Evolutionary conservation across 2,797 vertebrate species (phyloP).

Genomic region (Premnoplex brunnescens): DNA sequence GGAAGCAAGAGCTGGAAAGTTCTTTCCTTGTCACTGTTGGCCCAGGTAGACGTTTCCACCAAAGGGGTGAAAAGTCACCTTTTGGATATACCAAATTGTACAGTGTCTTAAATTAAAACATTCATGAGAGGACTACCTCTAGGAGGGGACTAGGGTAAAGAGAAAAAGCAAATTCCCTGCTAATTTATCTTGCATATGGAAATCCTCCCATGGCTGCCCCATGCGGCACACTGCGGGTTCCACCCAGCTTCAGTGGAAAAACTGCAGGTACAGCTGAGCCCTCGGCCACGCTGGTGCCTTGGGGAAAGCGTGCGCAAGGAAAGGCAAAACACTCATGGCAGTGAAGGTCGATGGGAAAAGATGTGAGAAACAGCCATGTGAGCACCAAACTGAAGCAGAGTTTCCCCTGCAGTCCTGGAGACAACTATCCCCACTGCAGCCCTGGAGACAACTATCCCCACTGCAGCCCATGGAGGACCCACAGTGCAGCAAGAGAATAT

Average conservation of each 20-base stretch:
- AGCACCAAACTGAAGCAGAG: neutral
- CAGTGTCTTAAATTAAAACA: neutral
- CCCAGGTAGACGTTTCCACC: neutral
- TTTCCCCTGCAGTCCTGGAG: neutral
- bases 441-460: neutral
- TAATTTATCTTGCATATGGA: neutral
- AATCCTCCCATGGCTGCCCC: neutral
- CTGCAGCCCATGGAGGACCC: neutral
- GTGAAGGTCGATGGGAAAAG: neutral
- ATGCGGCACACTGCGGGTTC: neutral
- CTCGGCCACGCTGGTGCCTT: neutral
- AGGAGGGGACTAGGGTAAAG: neutral
- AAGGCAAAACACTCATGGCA: neutral
- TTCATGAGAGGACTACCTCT: neutral
- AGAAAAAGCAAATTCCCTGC: neutral
- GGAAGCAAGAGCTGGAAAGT: constrained; percentile 23
- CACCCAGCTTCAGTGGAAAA: neutral
- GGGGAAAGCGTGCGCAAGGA: accelerated
- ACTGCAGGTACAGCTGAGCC: neutral
- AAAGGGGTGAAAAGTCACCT: neutral
- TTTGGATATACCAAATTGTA: neutral
- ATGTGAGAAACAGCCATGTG: neutral
- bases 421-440: neutral
- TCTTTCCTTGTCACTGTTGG: neutral
- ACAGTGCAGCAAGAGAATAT: neutral